These are phyloP conservation scores for Ommatoiulus sabulosus DNA, from an alignment of 2,888 invertebrate genomes.

Conservation along the genomic window DNA sequence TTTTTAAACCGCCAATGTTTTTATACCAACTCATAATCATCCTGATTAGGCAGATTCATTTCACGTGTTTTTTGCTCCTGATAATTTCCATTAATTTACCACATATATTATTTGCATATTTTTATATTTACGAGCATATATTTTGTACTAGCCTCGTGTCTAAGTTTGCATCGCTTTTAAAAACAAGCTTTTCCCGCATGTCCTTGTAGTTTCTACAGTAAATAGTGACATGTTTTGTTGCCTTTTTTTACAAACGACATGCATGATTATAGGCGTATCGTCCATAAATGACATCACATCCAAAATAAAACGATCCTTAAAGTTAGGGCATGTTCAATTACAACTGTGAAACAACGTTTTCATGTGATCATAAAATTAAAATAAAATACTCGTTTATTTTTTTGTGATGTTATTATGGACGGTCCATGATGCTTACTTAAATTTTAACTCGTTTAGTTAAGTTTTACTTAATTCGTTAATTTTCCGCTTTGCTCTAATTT, in stretches of 20 bases:
- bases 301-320: not conserved
- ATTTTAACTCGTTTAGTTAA: not conserved
- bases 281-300: not conserved
- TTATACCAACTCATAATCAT: conserved; percentile 2
- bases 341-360: no score
- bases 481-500: not conserved
- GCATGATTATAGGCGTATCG: not conserved
- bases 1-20: not conserved
- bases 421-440: not conserved
- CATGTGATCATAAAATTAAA: no score
- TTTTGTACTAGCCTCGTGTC: not conserved
- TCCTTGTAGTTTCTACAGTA: not conserved
- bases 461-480: not conserved
- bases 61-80: not conserved
- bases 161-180: not conserved
- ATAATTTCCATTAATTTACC: not conserved
- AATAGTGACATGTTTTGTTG: not conserved
- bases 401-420: not conserved
- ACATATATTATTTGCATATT: not conserved
- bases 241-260: not conserved
- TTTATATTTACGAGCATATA: not conserved
- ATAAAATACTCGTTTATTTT: no score
- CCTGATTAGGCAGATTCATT: conserved; percentile 8
- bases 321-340: no score
- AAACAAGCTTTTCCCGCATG: not conserved